Conservation (phyloP, 2,888 invertebrate species). For the Cantharis lateralis region DNA sequence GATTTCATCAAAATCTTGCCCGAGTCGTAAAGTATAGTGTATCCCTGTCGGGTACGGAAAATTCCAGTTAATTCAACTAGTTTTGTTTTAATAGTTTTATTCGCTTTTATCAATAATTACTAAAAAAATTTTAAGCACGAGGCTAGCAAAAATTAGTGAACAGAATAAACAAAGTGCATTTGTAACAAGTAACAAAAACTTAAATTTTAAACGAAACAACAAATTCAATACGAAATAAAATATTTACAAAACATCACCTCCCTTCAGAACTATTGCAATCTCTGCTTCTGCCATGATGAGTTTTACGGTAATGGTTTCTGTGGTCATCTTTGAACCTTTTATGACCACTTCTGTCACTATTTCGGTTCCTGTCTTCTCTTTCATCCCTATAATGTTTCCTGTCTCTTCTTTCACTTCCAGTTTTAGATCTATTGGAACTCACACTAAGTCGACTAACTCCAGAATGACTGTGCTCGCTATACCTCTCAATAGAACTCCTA, state of each 20-base stretch:
- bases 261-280: not conserved
- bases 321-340: not conserved
- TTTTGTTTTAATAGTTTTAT: too few relatives aligned
- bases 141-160: constrained; percentile 54
- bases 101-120: constrained; percentile 62
- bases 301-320: not conserved
- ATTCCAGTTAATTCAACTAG: too few relatives aligned
- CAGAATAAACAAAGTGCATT: not conserved
- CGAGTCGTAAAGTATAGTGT: too few relatives aligned
- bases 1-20: too few relatives aligned
- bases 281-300: not conserved
- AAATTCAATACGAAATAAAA: not conserved
- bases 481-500: constrained; percentile 1
- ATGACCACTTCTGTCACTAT: not conserved
- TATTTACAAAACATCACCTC: not conserved
- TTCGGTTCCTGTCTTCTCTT: not conserved
- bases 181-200: not conserved
- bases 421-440: constrained; percentile 21
- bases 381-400: not conserved
- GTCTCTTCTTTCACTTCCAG: not conserved
- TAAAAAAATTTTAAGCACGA: constrained; percentile 88
- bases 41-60: too few relatives aligned
- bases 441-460: constrained; percentile 15
- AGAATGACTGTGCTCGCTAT: constrained; percentile 15
- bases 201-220: not conserved